A percentile compares a stretch with the other conserved stretches of the same genome.
Conservation (phyloP, 2,888 invertebrate genomes). For the Patella caerulea region DNA sequence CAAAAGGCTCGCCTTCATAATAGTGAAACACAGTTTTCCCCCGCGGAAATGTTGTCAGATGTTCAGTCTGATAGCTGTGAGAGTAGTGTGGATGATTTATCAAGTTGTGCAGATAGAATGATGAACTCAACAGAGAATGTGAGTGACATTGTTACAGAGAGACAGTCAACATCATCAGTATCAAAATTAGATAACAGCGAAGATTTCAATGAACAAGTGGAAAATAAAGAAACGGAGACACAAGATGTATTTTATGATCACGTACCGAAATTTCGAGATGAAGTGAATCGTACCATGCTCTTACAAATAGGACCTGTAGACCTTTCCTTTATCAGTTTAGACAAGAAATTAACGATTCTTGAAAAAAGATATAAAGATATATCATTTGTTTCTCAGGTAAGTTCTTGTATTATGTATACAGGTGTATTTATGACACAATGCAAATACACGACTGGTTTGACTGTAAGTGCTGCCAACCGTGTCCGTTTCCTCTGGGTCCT, state of each 20-base stretch:
- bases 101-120: conserved; percentile 35
- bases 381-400: conserved; percentile 85
- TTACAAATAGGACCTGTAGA: conserved; percentile 89
- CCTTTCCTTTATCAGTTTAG: conserved; percentile 91
- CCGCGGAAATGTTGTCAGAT: conserved; percentile 32
- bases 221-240: conserved; percentile 19
- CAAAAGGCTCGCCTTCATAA: conserved; percentile 37
- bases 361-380: conserved; percentile 91
- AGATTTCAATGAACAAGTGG: conserved; percentile 22
- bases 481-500: no score
- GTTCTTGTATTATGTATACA: conserved; percentile 10
- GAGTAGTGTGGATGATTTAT: conserved; percentile 55
- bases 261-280: not conserved
- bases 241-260: conserved; percentile 17
- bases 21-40: conserved; percentile 28
- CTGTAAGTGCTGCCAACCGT: no score
- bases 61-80: conserved; percentile 41
- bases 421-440: not conserved
- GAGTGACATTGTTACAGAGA: not conserved
- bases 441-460: not conserved
- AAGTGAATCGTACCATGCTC: conserved; percentile 86
- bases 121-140: conserved; percentile 52
- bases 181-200: conserved; percentile 13
- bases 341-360: conserved; percentile 89
- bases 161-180: no score